Evolutionary conservation across 2,113 vertebrate genomes (phyloP).

Genomic region (Pyrgilauda ruficollis): DNA sequence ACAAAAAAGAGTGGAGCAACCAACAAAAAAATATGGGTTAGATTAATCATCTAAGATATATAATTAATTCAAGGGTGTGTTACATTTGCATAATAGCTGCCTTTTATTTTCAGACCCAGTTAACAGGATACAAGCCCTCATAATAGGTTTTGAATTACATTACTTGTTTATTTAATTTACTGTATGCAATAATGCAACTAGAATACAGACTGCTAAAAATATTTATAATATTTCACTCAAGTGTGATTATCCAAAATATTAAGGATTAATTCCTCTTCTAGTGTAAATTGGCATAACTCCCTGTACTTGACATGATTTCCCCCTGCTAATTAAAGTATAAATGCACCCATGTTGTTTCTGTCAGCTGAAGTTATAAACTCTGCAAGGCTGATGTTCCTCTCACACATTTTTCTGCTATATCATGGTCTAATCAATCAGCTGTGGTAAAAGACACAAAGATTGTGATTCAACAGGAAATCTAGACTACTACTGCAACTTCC

Average conservation of each 20-base stretch:
- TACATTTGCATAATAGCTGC: conserved; percentile 41
- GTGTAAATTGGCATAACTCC: neutral
- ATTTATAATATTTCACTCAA: neutral
- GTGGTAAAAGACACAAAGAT: neutral
- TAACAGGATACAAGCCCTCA: conserved; percentile 9
- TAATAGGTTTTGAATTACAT: conserved; percentile 19
- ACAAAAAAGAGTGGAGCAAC: neutral
- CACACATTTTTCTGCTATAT: neutral
- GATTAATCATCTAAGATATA: neutral
- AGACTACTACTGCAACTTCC: neutral
- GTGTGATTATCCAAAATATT: neutral
- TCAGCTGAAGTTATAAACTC: neutral
- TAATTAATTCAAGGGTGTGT: conserved; percentile 37
- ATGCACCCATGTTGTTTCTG: neutral
- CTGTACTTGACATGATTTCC: neutral
- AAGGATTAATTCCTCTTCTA: neutral
- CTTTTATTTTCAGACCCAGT: conserved; percentile 23
- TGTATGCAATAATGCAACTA: neutral
- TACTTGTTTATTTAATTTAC: conserved; percentile 3
- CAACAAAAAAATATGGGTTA: neutral
- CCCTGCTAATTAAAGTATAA: neutral
- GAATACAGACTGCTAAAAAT: neutral
- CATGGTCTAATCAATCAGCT: rapidly evolving
- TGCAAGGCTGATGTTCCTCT: neutral
- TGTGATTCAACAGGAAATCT: neutral